Evolutionary conservation across 64 coral and sea anemone genomes (phyloP), one percentile per base, ranked within the genome.

Genomic region (Montipora sp.): DNA sequence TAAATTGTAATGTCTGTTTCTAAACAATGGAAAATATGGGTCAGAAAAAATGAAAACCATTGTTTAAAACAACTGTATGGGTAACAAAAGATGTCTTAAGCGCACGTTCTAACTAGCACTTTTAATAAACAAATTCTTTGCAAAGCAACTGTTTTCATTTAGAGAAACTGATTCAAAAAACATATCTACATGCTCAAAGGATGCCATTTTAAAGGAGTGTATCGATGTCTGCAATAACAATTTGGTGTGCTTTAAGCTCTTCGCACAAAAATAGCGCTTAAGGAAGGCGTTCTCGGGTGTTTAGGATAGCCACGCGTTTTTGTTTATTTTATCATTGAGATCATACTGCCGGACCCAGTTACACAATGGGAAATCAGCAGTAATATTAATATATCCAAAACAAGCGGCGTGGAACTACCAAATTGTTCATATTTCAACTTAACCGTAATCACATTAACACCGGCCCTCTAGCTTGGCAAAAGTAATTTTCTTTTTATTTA

Each of bases 371-470:
- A 46, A 65, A 47, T 75, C 75, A 94, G 71, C 90, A 94, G 90
- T 79, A 18, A 47, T 90, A 83, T 94, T 93, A 89, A 98, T 98
- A 83, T 88, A 73, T 51, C 61, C 84, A 90, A 93, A 90, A 96
- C 80, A 89, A 91, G 72, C 83, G 60, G 48, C 70, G 77, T 79
- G 74, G 22, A 78, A 75, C 78, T 58, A 79, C 77, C 89, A 89
- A 92, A 89, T 87, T 96, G 77, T 57, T 77, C 71, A 57, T 87
- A 90, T 91, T 90, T 94, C 80, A 88, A 89, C 83, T 91, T 73
- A 53, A 87, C 66, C 87, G 51, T 94, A 98, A 98, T 98, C 92
- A 79, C 77, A 92, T 98, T 98, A 98, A 94, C 95, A 98, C 92
- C 44, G 84, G 22, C 47, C 21, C 53, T 67, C 48, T 70, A 51